Percentiles rank a stretch among this genome's conserved stretches.
Evolutionary conservation across 2,797 vertebrate genomes (phyloP).

Genomic region (Chanos chanos): DNA sequence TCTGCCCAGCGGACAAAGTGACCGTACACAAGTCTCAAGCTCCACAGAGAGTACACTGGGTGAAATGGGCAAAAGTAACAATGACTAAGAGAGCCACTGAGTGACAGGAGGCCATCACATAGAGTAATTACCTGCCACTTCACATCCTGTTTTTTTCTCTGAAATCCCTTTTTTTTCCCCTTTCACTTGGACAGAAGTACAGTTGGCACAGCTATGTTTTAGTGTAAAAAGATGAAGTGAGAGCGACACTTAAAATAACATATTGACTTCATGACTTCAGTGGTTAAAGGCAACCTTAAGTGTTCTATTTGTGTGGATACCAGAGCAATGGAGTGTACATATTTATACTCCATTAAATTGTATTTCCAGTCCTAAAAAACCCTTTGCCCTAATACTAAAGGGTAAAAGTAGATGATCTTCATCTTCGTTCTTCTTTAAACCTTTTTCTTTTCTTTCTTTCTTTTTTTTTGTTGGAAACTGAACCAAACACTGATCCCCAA

Average conservation of each 20-base stretch:
- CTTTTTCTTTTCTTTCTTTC: neutral
- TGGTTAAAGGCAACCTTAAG: no score
- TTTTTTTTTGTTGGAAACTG: neutral
- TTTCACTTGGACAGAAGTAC: conserved; percentile 55
- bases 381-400: no score
- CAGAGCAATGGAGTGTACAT: no score
- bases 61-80: conserved; percentile 58
- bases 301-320: no score
- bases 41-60: conserved; percentile 58
- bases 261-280: neutral
- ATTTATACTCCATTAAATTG: no score
- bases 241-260: neutral
- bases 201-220: conserved; percentile 40
- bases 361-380: no score
- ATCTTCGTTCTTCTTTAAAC: no score
- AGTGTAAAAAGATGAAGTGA: neutral
- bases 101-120: conserved; percentile 58
- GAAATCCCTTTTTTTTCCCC: conserved; percentile 52
- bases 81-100: conserved; percentile 56
- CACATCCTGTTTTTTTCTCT: conserved; percentile 59
- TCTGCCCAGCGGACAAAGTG: conserved; percentile 51
- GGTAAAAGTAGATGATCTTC: no score
- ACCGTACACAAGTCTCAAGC: conserved; percentile 37
- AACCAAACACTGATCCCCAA: neutral
- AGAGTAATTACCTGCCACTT: conserved; percentile 72